Conservation (phyloP, 2,797 vertebrate genomes). For the Diplodus sargus region DNA sequence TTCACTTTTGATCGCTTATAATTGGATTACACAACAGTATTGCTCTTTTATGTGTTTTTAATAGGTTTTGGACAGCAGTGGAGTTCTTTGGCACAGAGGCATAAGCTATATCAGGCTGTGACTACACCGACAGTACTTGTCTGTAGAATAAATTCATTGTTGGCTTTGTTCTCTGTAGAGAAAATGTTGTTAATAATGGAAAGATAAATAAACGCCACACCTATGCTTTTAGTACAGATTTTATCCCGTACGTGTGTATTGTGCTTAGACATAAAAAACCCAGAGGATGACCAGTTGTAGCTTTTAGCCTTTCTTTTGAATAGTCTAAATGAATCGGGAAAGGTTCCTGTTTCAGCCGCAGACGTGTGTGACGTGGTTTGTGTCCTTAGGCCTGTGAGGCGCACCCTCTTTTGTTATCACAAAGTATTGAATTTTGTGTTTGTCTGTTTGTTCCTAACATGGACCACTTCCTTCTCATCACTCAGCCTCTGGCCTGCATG, state of each 20-base stretch:
- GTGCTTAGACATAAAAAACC: neutral
- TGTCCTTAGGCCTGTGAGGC: conserved; percentile 24
- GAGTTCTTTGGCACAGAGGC: conserved; percentile 41
- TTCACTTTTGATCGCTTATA: conserved; percentile 60
- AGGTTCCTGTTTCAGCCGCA: conserved; percentile 18
- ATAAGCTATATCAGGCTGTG: conserved; percentile 21
- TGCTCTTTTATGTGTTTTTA: conserved; percentile 62
- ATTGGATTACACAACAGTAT: conserved; percentile 48
- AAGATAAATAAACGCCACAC: conserved; percentile 32
- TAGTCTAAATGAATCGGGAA: conserved; percentile 7
- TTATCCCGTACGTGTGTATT: neutral
- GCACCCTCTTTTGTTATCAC: conserved; percentile 38
- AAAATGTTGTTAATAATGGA: conserved; percentile 37
- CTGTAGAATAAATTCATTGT: conserved; percentile 34
- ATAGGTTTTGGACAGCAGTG: conserved; percentile 52
- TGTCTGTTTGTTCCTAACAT: conserved; percentile 49
- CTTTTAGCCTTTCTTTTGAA: conserved; percentile 6
- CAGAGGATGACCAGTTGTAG: conserved; percentile 2
- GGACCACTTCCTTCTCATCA: conserved; percentile 41
- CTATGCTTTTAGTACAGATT: conserved; percentile 21
- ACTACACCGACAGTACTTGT: conserved; percentile 37
- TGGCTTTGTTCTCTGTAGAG: conserved; percentile 38
- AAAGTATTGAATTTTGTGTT: conserved; percentile 41
- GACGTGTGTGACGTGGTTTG: conserved; percentile 25
- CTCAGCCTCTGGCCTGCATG: conserved; percentile 55